These are phyloP conservation scores for Geotrypetes seraphini DNA, from an alignment of 2,797 vertebrate species.

Conservation along the genomic window DNA sequence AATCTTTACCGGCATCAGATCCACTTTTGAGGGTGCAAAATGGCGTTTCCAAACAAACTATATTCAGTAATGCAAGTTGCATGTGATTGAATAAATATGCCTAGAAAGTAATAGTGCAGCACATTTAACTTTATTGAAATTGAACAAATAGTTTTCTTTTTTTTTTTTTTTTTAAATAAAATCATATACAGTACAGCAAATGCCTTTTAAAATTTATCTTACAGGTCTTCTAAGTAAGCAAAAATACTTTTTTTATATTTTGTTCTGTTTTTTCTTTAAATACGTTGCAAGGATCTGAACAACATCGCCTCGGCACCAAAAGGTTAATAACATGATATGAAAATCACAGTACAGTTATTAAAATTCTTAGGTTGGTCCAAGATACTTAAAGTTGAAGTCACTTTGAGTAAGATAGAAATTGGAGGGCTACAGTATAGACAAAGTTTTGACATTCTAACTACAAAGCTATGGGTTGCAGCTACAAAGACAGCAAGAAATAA, in stretches of 20 bases:
- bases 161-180: constrained; percentile 58
- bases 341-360: constrained; percentile 67
- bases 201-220: constrained; percentile 45
- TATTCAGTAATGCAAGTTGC: too few relatives aligned
- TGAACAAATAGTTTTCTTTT: constrained; percentile 60
- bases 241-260: constrained; percentile 56
- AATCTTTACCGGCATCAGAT: too few relatives aligned
- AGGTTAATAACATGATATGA: constrained; percentile 54
- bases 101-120: constrained; percentile 35
- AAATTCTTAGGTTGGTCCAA: constrained; percentile 53
- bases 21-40: too few relatives aligned
- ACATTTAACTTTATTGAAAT: constrained; percentile 85
- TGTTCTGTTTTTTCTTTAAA: constrained; percentile 59
- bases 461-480: constrained; percentile 50
- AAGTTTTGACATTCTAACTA: constrained; percentile 42
- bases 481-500: constrained; percentile 48
- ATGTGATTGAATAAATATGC: constrained; percentile 11
- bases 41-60: too few relatives aligned
- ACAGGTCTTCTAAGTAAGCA: constrained; percentile 54
- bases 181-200: constrained; percentile 57
- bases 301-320: constrained; percentile 56
- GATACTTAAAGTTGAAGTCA: constrained; percentile 58
- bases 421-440: constrained; percentile 55
- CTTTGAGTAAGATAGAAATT: constrained; percentile 59
- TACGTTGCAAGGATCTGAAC: constrained; percentile 58